Conservation (phyloP, 2,797 vertebrate species). For the Fratercula arctica region DNA sequence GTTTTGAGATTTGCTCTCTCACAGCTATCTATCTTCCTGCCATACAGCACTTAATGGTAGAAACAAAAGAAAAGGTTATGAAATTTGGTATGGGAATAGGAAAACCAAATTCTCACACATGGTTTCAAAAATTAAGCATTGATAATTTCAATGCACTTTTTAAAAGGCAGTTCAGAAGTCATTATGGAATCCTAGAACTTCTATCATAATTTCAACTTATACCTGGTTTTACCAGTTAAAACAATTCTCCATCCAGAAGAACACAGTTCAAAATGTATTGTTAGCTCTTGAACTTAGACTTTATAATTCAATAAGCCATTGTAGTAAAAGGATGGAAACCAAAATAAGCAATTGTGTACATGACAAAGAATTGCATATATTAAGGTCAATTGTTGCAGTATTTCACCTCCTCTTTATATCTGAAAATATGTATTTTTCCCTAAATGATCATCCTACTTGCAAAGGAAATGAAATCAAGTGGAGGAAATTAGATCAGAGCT, state of each 20-base stretch:
- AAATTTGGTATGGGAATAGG: not conserved
- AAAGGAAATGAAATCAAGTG: conserved; percentile 18
- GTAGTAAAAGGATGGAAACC: conserved; percentile 1
- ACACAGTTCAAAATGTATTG: not conserved
- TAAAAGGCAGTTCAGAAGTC: not conserved
- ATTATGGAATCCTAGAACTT: not conserved
- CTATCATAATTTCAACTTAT: not conserved
- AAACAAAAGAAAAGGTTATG: not conserved
- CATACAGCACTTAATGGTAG: not conserved
- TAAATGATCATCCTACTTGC: not conserved
- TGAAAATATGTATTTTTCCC: conserved; percentile 29
- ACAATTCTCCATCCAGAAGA: not conserved
- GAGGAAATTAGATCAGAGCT: conserved; percentile 1
- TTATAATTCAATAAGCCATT: conserved; percentile 20
- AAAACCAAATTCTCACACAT: not conserved
- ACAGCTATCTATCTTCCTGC: conserved; percentile 36
- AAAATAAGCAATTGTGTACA: not conserved
- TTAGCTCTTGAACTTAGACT: conserved; percentile 34
- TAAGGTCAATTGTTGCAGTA: not conserved
- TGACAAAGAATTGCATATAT: not conserved
- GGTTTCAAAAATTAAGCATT: not conserved
- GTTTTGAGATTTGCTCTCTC: not conserved
- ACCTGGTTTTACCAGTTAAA: conserved; percentile 38
- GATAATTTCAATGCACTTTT: not conserved
- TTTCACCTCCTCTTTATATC: not conserved